phyloP scores from a whole-genome alignment of 2,797 vertebrate genomes.

The Mormyrops boulengeri region DNA sequence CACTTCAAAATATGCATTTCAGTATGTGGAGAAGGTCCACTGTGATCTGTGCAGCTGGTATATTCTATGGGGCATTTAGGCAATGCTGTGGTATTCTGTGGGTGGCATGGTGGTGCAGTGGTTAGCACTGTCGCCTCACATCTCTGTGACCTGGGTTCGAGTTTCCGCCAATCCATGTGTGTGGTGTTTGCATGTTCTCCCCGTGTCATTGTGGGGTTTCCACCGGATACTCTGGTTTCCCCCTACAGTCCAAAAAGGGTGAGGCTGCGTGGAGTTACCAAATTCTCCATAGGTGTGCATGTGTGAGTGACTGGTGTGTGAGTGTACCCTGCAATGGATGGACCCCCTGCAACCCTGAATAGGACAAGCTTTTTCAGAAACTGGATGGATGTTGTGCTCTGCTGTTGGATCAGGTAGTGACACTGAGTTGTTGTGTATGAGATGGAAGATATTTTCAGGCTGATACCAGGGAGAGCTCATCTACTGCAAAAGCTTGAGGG shows the following conservation, averaged over 20 bases:
- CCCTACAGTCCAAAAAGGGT: too few relatives aligned
- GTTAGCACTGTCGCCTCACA: neutral
- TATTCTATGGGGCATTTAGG: neutral
- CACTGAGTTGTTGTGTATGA: constrained; percentile 8
- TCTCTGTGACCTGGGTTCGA: neutral
- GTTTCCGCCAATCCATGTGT: neutral
- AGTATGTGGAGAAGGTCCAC: neutral
- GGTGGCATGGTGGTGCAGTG: too few relatives aligned
- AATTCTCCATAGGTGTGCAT: neutral
- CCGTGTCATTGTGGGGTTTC: too few relatives aligned
- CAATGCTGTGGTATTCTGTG: neutral
- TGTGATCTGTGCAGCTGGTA: neutral
- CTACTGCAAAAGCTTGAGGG: neutral
- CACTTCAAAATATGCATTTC: neutral
- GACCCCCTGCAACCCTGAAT: neutral
- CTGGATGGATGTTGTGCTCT: neutral
- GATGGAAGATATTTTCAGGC: neutral
- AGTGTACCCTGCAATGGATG: neutral
- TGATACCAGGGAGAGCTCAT: constrained; percentile 43
- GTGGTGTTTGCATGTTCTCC: neutral
- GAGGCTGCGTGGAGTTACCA: neutral
- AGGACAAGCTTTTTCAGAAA: neutral
- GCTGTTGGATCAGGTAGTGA: neutral
- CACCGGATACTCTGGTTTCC: too few relatives aligned
- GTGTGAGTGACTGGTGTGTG: neutral